phyloP scores from a whole-genome alignment of 53 echinoderm and acorn worm genomes.

The Hippasteria phrygiana region DNA sequence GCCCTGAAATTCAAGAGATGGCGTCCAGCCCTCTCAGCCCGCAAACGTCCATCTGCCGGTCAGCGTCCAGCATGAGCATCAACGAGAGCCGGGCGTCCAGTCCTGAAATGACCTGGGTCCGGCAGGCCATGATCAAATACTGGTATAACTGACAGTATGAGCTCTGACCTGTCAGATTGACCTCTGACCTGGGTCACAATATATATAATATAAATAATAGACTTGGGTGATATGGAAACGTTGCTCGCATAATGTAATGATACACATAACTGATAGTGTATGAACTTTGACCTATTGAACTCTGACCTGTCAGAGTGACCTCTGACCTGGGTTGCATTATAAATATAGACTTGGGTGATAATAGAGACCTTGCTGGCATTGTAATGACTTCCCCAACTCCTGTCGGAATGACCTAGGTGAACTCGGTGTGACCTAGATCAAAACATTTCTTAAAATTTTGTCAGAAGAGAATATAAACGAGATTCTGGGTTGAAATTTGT shows the following conservation, averaged over 20 bases:
- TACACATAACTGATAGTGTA: no score
- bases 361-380: neutral
- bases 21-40: conserved; percentile 83
- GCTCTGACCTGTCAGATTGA: conserved; percentile 3
- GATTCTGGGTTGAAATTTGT: neutral
- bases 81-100: conserved; percentile 89
- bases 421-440: neutral
- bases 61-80: conserved; percentile 79
- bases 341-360: neutral
- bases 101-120: conserved; percentile 98
- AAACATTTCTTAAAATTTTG: neutral
- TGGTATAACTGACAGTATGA: conserved; percentile 86
- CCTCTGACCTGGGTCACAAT: neutral
- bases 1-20: conserved; percentile 80
- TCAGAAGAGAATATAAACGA: neutral
- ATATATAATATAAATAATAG: conserved; percentile 5
- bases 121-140: conserved; percentile 91
- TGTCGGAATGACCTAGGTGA: neutral
- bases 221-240: neutral
- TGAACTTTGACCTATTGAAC: neutral
- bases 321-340: neutral
- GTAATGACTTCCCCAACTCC: neutral
- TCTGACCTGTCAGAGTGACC: conserved; percentile 11
- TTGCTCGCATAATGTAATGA: neutral
- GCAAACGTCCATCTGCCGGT: conserved; percentile 79